Base-by-base conservation (phyloP, 2,888 invertebrate species). In the Eledona agricola region DNA sequence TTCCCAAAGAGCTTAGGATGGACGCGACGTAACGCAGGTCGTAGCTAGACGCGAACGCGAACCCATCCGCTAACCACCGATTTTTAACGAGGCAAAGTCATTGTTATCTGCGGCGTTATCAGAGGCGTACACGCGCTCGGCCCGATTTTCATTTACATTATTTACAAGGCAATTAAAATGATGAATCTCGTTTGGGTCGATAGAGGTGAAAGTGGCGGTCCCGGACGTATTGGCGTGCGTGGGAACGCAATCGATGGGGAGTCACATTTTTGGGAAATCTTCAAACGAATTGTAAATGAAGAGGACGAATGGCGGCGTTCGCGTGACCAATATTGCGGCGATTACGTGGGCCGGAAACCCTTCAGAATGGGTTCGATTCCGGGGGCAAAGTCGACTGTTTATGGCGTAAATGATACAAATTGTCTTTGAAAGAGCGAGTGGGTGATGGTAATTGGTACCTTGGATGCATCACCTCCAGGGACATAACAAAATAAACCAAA, bases 131-230 rank as follows among this genome's bases (percentile, higher is more conserved):
- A 42, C 26, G 29, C 29, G 12, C 16, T 28, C 28, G 11, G 28
- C 17, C 23, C 17, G 20, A 34, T n/a, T n/a, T 26, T 26, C 34
- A 46, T 25, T 34, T 46, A 15, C 34, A 46, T 46, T 46, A 34
- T 46, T 46, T 46, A 46, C 46, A 26, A 46, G 34, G 34, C 34
- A 32, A 46, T 46, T 46, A 46, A 34, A 46, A 46, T 46, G 46
- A 46, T 13, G 26, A 26, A 46, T 40, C 11, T n/a, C 13, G 28
- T 28, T 40, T 38, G 17, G 17, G 40, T 40, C 42, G 42, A 42
- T 42, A 42, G 9, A 29, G 22, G 22, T 16, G 28, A 40, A 40
- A 28, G 26, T 40, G 35, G 19, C 16, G 31, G n/a, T n/a, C 6
- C 22, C 35, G 20, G 22, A 9, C 32, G 35, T 19, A 37, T 5